Conservation (phyloP, 2,113 vertebrate species). For the Penelope pileata region DNA sequence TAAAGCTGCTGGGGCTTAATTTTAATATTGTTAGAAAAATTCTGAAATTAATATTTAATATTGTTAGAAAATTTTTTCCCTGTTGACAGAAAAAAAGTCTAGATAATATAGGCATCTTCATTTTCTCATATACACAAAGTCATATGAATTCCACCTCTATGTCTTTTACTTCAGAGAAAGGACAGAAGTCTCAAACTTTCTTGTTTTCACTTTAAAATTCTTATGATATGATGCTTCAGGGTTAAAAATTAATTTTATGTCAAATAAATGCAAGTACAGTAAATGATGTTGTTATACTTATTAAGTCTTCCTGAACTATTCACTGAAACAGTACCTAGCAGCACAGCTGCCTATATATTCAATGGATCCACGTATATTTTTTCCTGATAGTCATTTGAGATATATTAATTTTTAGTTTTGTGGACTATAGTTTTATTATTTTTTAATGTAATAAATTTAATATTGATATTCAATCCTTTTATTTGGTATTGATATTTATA, state of each 20-base stretch:
- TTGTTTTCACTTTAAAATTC: slow-evolving; percentile 57
- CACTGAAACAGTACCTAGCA: slow-evolving; percentile 8
- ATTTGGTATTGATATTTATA: not conserved
- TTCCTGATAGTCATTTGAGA: not conserved
- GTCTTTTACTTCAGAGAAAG: slow-evolving; percentile 61
- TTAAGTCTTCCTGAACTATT: slow-evolving; percentile 13
- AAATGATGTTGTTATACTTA: not conserved
- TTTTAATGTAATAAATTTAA: not conserved
- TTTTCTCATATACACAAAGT: not conserved
- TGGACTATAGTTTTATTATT: not conserved
- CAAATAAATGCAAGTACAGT: slow-evolving; percentile 12
- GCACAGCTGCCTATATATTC: not conserved
- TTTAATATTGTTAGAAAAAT: not conserved
- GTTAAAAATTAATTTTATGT: slow-evolving; percentile 46
- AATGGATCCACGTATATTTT: not conserved
- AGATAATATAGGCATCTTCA: not conserved
- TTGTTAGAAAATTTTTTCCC: not conserved
- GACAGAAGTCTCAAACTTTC: slow-evolving; percentile 26
- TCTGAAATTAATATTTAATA: not conserved
- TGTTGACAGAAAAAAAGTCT: not conserved
- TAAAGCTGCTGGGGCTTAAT: not conserved
- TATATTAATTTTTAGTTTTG: not conserved
- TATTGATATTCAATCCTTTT: not conserved
- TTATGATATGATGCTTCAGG: slow-evolving; percentile 49
- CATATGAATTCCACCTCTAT: not conserved